Percentiles rank a stretch among this genome's conserved stretches.
phyloP scores from a whole-genome alignment of 2,797 vertebrate genomes.

The Miopithecus talapoin region DNA sequence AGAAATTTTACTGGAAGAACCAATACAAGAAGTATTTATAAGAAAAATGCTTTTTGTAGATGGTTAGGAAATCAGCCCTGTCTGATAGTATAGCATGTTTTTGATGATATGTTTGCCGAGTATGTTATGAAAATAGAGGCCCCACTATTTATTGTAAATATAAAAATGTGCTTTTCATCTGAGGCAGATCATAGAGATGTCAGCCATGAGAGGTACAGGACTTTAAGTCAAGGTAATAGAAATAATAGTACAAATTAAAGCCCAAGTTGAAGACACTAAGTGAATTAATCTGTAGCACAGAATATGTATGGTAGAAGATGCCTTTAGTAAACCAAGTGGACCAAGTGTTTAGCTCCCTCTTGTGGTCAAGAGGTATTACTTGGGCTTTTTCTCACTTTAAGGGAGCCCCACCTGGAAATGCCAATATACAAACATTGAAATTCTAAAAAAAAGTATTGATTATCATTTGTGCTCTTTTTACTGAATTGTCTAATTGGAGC shows the following conservation, averaged over 20 bases:
- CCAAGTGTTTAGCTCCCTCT: slow-evolving; percentile 56
- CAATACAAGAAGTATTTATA: neutral
- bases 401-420: neutral
- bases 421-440: neutral
- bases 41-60: neutral
- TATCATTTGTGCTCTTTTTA: neutral
- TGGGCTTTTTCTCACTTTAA: neutral
- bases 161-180: neutral
- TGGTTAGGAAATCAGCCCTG: neutral
- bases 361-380: slow-evolving; percentile 14
- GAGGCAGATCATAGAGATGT: neutral
- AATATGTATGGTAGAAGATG: neutral
- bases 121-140: neutral
- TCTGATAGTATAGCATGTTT: neutral
- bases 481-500: neutral
- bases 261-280: neutral
- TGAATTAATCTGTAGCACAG: neutral
- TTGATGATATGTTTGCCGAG: neutral
- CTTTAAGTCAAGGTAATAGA: neutral
- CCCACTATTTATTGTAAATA: neutral
- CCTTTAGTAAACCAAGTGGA: neutral
- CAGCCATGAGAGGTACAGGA: neutral
- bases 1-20: neutral
- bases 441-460: neutral
- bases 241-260: neutral